A percentile compares a stretch with the other conserved stretches of the same genome.
These are phyloP conservation scores for Icerya purchasi DNA, from an alignment of 2,888 invertebrate genomes.

Conservation along the genomic window DNA sequence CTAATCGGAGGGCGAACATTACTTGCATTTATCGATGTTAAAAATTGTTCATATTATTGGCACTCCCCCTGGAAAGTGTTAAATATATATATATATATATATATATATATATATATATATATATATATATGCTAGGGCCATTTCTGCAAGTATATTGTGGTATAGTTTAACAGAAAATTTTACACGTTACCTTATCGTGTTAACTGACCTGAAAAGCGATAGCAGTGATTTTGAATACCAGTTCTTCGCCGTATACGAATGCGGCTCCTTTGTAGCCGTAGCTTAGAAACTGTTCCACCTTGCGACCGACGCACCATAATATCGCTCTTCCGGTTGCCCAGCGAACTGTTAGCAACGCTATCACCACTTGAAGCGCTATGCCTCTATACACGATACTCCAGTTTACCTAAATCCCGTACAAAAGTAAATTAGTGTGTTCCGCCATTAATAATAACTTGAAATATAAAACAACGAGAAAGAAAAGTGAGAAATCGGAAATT, in stretches of 20 bases:
- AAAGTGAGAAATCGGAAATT: no score
- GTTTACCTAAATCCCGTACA: slow-evolving; percentile 35
- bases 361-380: slow-evolving; percentile 55
- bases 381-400: slow-evolving; percentile 69
- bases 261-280: slow-evolving; percentile 58
- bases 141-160: no score
- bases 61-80: no score
- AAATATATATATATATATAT: background rate
- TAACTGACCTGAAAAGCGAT: slow-evolving; percentile 71
- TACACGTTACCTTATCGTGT: no score
- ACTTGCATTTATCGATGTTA: no score
- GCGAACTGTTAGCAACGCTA: slow-evolving; percentile 66
- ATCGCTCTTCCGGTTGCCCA: slow-evolving; percentile 57
- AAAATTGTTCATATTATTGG: no score
- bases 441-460: background rate
- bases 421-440: background rate
- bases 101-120: background rate
- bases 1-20: no score
- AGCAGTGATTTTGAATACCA: slow-evolving; percentile 35
- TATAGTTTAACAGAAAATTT: no score
- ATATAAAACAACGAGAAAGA: background rate
- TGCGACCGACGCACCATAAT: slow-evolving; percentile 42
- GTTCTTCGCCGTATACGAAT: slow-evolving; percentile 58
- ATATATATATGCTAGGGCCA: no score
- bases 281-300: slow-evolving; percentile 51